Evolutionary conservation across 2,797 vertebrate species (phyloP).

Genomic region (Pygocentrus nattereri): DNA sequence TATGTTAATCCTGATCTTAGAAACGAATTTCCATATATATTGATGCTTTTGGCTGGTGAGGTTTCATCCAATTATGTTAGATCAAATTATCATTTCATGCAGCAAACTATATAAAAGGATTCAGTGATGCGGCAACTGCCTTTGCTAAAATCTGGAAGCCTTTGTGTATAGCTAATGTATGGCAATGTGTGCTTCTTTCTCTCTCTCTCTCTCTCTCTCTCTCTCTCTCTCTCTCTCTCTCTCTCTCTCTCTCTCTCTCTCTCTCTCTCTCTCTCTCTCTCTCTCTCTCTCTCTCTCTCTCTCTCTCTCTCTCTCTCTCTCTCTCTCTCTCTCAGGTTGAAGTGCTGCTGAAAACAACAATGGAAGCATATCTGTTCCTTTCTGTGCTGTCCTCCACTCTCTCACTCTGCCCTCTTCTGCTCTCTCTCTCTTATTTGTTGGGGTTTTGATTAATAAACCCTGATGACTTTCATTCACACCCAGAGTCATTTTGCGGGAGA

Average conservation of each 20-base stretch:
- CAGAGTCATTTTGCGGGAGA: slow-evolving; percentile 52
- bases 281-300: slow-evolving; percentile 4
- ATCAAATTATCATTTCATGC: slow-evolving; percentile 45
- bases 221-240: slow-evolving; percentile 1
- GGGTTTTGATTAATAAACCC: slow-evolving; percentile 71
- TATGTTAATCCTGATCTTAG: slow-evolving; percentile 50
- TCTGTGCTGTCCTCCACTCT: neutral
- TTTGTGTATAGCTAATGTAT: slow-evolving; percentile 15
- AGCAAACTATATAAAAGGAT: slow-evolving; percentile 40
- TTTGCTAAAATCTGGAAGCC: slow-evolving; percentile 36
- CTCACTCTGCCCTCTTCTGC: neutral
- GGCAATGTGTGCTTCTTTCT: neutral
- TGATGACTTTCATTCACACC: slow-evolving; percentile 60
- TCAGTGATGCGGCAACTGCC: slow-evolving; percentile 36
- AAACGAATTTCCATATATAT: slow-evolving; percentile 72
- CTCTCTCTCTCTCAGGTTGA: slow-evolving; percentile 13
- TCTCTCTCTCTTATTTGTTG: slow-evolving; percentile 21
- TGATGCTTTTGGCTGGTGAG: slow-evolving; percentile 57
- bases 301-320: slow-evolving; percentile 17
- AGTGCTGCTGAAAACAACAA: neutral
- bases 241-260: slow-evolving; percentile 4
- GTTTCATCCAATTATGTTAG: slow-evolving; percentile 44
- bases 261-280: slow-evolving; percentile 1
- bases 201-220: slow-evolving; percentile 1
- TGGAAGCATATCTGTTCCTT: neutral